A percentile compares a stretch with the other conserved stretches of the same genome.
These are phyloP conservation scores for Drosophila serrata DNA, from an alignment of 1,140 invertebrate genomes.

Conservation along the genomic window DNA sequence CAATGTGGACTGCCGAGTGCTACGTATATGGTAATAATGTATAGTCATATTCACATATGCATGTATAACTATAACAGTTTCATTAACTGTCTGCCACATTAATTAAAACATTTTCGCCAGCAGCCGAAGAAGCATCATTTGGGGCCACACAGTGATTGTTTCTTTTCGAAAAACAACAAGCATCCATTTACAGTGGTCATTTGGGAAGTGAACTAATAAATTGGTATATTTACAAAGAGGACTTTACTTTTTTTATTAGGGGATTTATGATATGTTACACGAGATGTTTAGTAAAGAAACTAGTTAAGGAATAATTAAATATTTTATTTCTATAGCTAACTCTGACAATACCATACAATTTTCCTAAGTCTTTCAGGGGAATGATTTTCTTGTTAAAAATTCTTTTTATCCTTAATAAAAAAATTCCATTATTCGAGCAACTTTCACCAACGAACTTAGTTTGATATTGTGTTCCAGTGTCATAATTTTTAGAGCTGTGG, in stretches of 20 bases:
- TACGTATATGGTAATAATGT: conserved; percentile 71
- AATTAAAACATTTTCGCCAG: conserved; percentile 81
- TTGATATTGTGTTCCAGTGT: conserved; percentile 48
- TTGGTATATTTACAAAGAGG: background rate
- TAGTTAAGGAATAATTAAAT: background rate
- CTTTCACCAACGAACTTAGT: conserved; percentile 28
- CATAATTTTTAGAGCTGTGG: conserved; percentile 36
- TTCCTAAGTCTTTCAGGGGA: background rate
- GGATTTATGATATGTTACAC: background rate
- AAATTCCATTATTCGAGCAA: background rate
- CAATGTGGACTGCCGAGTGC: conserved; percentile 24
- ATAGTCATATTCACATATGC: conserved; percentile 49
- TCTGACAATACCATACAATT: background rate
- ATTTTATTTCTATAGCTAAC: background rate
- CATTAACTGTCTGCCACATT: conserved; percentile 77
- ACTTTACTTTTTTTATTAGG: background rate
- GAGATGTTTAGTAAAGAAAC: background rate
- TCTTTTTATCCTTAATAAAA: background rate
- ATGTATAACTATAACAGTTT: conserved; percentile 80
- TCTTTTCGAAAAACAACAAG: conserved; percentile 22
- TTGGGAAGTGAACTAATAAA: conserved; percentile 13
- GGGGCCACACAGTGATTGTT: conserved; percentile 58
- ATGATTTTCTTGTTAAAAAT: background rate
- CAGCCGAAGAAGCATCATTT: conserved; percentile 29
- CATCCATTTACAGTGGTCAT: conserved; percentile 42